These are phyloP conservation scores for Panzeria rudis DNA, from an alignment of 2,888 invertebrate genomes.

Conservation along the genomic window DNA sequence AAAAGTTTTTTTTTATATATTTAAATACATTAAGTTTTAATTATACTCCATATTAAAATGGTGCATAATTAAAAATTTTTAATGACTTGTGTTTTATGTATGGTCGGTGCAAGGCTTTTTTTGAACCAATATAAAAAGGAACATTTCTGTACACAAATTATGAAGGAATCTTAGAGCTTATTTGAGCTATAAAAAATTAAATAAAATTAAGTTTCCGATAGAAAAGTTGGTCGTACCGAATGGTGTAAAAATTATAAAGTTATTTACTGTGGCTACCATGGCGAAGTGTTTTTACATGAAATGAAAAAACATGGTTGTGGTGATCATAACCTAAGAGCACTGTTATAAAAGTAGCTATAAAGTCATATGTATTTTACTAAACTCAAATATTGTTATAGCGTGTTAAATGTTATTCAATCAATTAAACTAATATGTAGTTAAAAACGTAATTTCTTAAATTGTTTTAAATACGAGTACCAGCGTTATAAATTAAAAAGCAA, in stretches of 20 bases:
- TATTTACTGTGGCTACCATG: not conserved
- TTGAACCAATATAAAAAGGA: not conserved
- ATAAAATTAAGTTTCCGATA: not conserved
- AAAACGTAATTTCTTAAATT: conserved; percentile 6
- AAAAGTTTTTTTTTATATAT: conserved; percentile 17
- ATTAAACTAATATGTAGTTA: conserved; percentile 9
- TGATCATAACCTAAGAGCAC: no score
- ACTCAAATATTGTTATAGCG: not conserved
- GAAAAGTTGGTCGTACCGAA: not conserved
- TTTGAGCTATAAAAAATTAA: not conserved
- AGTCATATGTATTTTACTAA: not conserved
- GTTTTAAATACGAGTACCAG: not conserved
- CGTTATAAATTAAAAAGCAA: conserved; percentile 36
- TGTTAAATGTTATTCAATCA: not conserved
- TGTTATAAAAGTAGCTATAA: not conserved
- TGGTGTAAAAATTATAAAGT: not conserved
- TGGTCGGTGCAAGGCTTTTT: not conserved
- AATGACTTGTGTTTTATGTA: conserved; percentile 7
- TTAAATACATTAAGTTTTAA: conserved; percentile 35
- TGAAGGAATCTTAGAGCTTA: not conserved
- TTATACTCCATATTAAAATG: not conserved
- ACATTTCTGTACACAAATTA: not conserved
- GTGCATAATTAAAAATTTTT: not conserved
- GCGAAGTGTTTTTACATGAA: no score
- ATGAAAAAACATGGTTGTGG: no score